These are phyloP conservation scores for Myotis yumanensis DNA, from an alignment of 2,113 vertebrate genomes.

Conservation along the genomic window DNA sequence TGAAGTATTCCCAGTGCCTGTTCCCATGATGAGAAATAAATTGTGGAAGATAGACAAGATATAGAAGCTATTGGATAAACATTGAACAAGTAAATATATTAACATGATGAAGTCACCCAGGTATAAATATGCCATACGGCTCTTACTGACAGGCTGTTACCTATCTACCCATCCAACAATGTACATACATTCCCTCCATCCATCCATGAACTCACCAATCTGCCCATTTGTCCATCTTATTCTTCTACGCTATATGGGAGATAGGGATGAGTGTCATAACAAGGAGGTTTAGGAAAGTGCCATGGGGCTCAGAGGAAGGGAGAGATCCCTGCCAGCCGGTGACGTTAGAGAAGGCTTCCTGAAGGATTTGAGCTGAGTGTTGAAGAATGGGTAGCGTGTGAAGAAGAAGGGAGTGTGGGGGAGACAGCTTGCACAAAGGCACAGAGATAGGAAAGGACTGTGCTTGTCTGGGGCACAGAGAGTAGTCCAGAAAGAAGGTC, in stretches of 20 bases:
- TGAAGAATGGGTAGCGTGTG: not conserved
- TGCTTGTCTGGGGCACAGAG: not conserved
- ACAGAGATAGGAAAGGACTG: not conserved
- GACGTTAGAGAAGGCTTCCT: not conserved
- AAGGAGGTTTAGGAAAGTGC: not conserved
- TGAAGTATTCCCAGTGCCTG: not conserved
- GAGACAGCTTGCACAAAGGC: not conserved
- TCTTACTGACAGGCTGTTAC: not conserved
- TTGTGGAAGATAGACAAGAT: not conserved
- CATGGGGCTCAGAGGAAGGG: not conserved
- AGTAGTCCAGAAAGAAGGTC: not conserved
- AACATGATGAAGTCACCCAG: not conserved
- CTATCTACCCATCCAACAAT: not conserved
- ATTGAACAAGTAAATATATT: not conserved
- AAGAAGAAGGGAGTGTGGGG: not conserved
- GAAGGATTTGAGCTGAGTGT: not conserved
- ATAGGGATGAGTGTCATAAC: not conserved
- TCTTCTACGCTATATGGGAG: not conserved
- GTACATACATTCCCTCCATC: not conserved
- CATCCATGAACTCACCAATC: not conserved
- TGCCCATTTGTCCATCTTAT: not conserved
- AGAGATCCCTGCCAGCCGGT: not conserved
- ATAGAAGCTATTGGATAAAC: not conserved
- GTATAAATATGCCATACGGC: not conserved
- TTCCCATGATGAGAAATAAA: not conserved